phyloP scores from a whole-genome alignment of 2,888 invertebrate species.

The Nomada flava region DNA sequence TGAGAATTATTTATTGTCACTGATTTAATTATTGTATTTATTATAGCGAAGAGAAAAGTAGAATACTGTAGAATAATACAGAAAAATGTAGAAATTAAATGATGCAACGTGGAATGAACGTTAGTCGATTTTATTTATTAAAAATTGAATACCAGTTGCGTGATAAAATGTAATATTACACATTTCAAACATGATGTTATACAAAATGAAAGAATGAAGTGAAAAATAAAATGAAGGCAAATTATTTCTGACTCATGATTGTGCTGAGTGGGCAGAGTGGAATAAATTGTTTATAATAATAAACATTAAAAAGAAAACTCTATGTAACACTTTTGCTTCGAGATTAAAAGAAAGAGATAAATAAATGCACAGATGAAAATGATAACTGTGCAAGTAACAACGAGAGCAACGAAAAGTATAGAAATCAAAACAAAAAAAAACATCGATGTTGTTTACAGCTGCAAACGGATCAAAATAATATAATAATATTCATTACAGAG shows the following conservation, averaged over 20 bases:
- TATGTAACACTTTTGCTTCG: too few relatives aligned
- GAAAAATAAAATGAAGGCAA: background rate
- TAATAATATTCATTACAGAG: background rate
- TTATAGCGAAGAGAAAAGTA: background rate
- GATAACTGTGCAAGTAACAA: background rate
- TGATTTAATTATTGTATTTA: background rate
- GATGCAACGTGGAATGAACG: background rate
- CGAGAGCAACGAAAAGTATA: background rate
- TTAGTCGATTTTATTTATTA: slow-evolving; percentile 6
- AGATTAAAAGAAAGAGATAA: background rate
- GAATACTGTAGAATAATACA: background rate
- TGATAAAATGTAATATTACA: background rate
- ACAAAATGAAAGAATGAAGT: background rate
- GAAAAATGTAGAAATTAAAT: background rate
- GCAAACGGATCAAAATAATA: background rate
- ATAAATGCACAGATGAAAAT: background rate
- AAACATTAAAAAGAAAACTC: background rate
- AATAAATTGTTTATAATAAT: background rate
- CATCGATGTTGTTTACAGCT: background rate
- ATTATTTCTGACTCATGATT: background rate
- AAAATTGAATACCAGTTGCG: background rate
- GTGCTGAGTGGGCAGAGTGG: background rate
- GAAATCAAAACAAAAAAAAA: background rate
- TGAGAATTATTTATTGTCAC: background rate
- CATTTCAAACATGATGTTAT: slow-evolving; percentile 1